A percentile compares a stretch with the other conserved stretches of the same genome.
Evolutionary conservation across 1,140 invertebrate genomes (phyloP).

Genomic region (Drosophila lacteicornis): DNA sequence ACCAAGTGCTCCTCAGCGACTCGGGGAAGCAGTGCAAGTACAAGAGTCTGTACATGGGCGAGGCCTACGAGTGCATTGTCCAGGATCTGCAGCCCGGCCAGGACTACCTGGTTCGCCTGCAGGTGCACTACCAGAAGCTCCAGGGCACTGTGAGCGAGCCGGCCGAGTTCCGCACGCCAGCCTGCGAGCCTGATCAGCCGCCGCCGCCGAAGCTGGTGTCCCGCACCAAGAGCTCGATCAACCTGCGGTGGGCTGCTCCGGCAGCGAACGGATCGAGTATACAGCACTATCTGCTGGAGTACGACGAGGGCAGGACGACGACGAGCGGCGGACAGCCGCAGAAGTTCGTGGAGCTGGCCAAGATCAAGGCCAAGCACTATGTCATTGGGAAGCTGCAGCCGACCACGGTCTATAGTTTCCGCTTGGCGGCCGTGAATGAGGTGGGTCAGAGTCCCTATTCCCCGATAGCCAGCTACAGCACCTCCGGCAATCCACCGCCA

Average conservation of each 20-base stretch:
- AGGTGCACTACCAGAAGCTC: slow-evolving; percentile 86
- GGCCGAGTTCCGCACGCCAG: slow-evolving; percentile 87
- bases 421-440: slow-evolving; percentile 93
- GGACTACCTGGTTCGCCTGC: slow-evolving; percentile 91
- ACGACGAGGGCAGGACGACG: slow-evolving; percentile 88
- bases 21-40: slow-evolving; percentile 91
- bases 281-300: slow-evolving; percentile 91
- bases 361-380: slow-evolving; percentile 89
- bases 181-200: slow-evolving; percentile 89
- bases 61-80: slow-evolving; percentile 90
- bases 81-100: slow-evolving; percentile 92
- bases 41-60: slow-evolving; percentile 91
- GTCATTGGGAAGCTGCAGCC: slow-evolving; percentile 90
- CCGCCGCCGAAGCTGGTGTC: slow-evolving; percentile 87
- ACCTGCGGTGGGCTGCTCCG: slow-evolving; percentile 89
- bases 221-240: slow-evolving; percentile 87
- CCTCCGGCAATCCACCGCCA: slow-evolving; percentile 88
- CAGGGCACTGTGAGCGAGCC: slow-evolving; percentile 86
- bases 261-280: slow-evolving; percentile 92
- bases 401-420: slow-evolving; percentile 92
- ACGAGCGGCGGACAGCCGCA: slow-evolving; percentile 83
- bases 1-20: slow-evolving; percentile 92
- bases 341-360: slow-evolving; percentile 90
- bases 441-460: slow-evolving; percentile 91
- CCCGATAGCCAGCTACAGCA: slow-evolving; percentile 88